A percentile compares a stretch with the other conserved stretches of the same genome.
Evolutionary conservation across 2,888 invertebrate species (phyloP).

Genomic region (Papilio gigon): DNA sequence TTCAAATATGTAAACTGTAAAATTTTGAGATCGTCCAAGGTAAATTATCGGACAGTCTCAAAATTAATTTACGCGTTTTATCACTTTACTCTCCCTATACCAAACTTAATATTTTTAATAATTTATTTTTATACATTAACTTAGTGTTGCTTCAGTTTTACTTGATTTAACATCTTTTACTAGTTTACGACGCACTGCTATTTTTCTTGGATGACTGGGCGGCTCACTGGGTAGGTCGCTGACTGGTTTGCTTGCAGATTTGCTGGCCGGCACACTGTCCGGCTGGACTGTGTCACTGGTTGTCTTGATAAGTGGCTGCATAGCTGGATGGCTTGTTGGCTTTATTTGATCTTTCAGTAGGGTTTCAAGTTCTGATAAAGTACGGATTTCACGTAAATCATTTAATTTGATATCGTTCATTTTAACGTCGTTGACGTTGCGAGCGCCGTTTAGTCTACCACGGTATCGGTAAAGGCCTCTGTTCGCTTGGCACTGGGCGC

Average conservation of each 20-base stretch:
- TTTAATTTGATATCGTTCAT: constrained; percentile 50
- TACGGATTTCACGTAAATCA: constrained; percentile 72
- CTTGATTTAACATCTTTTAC: constrained; percentile 53
- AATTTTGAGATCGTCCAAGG: constrained; percentile 80
- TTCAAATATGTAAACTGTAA: constrained; percentile 54
- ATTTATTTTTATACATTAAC: constrained; percentile 39
- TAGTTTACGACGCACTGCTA: constrained; percentile 65
- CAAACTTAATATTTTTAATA: constrained; percentile 26
- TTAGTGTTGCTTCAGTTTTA: constrained; percentile 28
- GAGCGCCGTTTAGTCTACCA: constrained; percentile 67
- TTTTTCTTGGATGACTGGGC: constrained; percentile 55
- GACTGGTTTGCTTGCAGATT: background rate
- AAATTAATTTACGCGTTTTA: constrained; percentile 55
- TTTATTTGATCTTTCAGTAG: constrained; percentile 72
- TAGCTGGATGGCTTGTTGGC: constrained; percentile 50
- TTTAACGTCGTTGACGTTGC: constrained; percentile 53
- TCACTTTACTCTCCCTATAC: constrained; percentile 21
- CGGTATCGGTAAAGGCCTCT: constrained; percentile 64
- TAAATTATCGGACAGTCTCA: constrained; percentile 73
- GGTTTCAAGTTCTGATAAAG: constrained; percentile 66
- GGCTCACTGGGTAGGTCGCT: background rate
- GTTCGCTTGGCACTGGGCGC: constrained; percentile 80
- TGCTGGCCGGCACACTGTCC: background rate
- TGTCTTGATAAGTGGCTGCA: background rate
- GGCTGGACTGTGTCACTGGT: background rate